Evolutionary conservation across 2,888 invertebrate genomes (phyloP).

Genomic region (Euclidia mi): DNA sequence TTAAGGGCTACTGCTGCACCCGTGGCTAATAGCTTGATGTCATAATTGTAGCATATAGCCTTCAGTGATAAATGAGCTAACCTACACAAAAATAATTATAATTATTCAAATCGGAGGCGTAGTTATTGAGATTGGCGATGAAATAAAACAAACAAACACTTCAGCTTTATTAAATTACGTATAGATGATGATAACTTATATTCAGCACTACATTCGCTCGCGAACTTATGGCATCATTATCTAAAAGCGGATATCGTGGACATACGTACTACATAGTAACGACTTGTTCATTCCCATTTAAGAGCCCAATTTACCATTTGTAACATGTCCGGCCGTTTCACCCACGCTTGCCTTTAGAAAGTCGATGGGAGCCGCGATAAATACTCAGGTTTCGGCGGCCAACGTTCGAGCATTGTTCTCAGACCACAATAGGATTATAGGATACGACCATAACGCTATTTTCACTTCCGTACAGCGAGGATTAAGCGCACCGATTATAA

Average conservation of each 20-base stretch:
- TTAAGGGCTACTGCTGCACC: no score
- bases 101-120: no score
- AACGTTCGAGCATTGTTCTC: slow-evolving; percentile 65
- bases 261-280: slow-evolving; percentile 44
- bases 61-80: no score
- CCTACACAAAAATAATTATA: no score
- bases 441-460: slow-evolving; percentile 57
- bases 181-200: neutral
- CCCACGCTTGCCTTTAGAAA: slow-evolving; percentile 75
- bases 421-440: slow-evolving; percentile 72
- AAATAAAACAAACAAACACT: no score
- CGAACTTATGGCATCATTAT: slow-evolving; percentile 45
- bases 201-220: slow-evolving; percentile 11
- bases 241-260: slow-evolving; percentile 33
- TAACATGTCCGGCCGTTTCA: slow-evolving; percentile 61
- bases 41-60: no score
- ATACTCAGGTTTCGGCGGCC: slow-evolving; percentile 62
- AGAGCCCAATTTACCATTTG: slow-evolving; percentile 60
- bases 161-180: no score
- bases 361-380: slow-evolving; percentile 65
- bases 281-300: slow-evolving; percentile 52
- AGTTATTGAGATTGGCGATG: no score
- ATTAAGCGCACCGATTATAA: slow-evolving; percentile 39
- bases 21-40: no score
- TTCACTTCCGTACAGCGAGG: slow-evolving; percentile 62